Evolutionary conservation across 2,888 invertebrate genomes (phyloP).

Genomic region (Diloba caeruleocephala): DNA sequence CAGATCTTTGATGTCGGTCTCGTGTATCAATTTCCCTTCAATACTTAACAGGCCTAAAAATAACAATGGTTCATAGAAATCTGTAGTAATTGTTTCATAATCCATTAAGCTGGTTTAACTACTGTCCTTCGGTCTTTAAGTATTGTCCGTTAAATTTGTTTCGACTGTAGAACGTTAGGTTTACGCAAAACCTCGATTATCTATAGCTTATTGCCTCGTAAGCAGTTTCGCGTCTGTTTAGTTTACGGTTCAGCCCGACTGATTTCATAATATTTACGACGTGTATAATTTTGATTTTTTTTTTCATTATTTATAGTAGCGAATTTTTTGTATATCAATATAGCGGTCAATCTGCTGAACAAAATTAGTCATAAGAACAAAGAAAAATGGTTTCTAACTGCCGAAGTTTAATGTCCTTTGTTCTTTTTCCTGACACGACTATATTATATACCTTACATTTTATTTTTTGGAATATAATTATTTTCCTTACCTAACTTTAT

Average conservation of each 20-base stretch:
- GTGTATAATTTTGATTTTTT: conserved; percentile 23
- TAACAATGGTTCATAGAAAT: background rate
- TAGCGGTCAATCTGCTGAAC: no score
- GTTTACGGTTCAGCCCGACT: conserved; percentile 39
- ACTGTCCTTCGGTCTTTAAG: background rate
- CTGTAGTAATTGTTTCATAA: conserved; percentile 10
- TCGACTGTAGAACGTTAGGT: conserved; percentile 29
- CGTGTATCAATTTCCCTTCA: no score
- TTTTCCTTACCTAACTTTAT: no score
- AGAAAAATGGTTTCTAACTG: no score
- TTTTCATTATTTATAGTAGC: no score
- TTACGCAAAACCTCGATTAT: conserved; percentile 31
- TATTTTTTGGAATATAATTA: no score
- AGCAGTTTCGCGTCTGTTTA: conserved; percentile 44
- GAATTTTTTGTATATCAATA: no score
- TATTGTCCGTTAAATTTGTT: conserved; percentile 19
- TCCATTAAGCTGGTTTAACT: background rate
- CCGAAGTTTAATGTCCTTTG: no score
- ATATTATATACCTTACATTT: no score
- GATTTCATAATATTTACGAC: conserved; percentile 29
- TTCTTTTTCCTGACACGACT: no score
- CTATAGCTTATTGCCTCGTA: conserved; percentile 45
- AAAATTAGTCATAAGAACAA: no score
- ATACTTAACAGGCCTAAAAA: background rate
- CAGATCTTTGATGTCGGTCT: background rate